A percentile compares a stretch with the other conserved stretches of the same genome.
Evolutionary conservation across 2,797 vertebrate genomes (phyloP).

Genomic region (Sparidentex hasta): DNA sequence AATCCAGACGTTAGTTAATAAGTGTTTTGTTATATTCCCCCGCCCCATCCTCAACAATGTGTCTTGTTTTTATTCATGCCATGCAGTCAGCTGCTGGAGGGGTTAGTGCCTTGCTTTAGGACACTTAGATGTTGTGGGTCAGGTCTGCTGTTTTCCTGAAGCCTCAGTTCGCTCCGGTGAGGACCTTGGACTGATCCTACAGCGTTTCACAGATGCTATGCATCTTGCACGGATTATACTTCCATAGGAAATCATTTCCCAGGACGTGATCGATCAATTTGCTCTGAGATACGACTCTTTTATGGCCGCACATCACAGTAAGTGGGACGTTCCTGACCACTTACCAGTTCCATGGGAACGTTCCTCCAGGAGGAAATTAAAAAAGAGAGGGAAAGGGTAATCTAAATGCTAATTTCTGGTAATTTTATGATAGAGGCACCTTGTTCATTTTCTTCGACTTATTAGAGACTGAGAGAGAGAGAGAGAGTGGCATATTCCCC

Average conservation of each 20-base stretch:
- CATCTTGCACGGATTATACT: slow-evolving; percentile 9
- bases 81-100: neutral
- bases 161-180: neutral
- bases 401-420: slow-evolving; percentile 67
- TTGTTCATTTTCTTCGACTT: slow-evolving; percentile 40
- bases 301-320: slow-evolving; percentile 29
- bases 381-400: slow-evolving; percentile 3
- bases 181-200: neutral
- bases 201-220: slow-evolving; percentile 10
- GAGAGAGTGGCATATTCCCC: neutral
- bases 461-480: slow-evolving; percentile 6
- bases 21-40: neutral
- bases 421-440: slow-evolving; percentile 38
- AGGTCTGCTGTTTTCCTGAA: neutral
- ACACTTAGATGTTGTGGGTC: neutral
- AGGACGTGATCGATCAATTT: slow-evolving; percentile 37
- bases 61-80: neutral
- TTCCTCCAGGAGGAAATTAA: slow-evolving; percentile 33
- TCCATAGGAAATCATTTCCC: slow-evolving; percentile 30
- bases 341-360: slow-evolving; percentile 15
- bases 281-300: slow-evolving; percentile 43
- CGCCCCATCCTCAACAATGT: no score
- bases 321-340: slow-evolving; percentile 26
- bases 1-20: no score
- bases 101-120: neutral